Base-by-base conservation (phyloP, 1,140 invertebrate genomes). In the Drosophila busckii region DNA sequence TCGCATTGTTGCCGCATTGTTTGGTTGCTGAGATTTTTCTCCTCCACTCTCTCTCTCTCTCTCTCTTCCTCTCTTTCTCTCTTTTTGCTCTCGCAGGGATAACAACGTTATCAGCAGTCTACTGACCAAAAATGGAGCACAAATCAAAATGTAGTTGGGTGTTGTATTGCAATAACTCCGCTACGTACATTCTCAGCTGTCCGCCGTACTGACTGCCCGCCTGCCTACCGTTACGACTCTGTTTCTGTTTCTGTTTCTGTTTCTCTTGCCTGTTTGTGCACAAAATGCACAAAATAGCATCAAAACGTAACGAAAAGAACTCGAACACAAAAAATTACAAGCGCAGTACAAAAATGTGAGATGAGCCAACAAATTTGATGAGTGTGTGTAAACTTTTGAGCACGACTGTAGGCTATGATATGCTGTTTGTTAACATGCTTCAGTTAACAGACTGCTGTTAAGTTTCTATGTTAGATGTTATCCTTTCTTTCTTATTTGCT, bases 121-220 rank as follows among this genome's bases (percentile, higher is more conserved):
- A 37, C 12, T 26, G 25, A n/a, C 44, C 20, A 46, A 64, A 64
- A 64, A 53, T 48, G 49, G 50, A 66, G 62, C 62, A 66, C 62
- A 66, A 66, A 66, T 66, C 62, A 66, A 66, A 66, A 66, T 66
- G 62, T 66, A 66, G 62, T 66, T 66, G 62, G 38, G n/a, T n/a
- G n/a, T n/a, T n/a, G n/a, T n/a, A 54, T 46, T 22, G 40, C 38
- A 29, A 13, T 46, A 22, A 19, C 23, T 26, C 35, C 23, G 32
- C 9, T n/a, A 15, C 22, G 12, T 20, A 25, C 29, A 40, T 53
- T 31, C n/a, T n/a, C 31, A 44, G 25, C 31, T 54, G 56, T 65
- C 50, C 32, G 31, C 54, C 46, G 31, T 40, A 45, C 50, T 45
- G 40, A 32, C 35, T 32, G 31, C 54, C 46, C 35, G 50, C 46